Evolutionary conservation across 2,113 vertebrate genomes (phyloP).

Genomic region (Mystacornis crossleyi): DNA sequence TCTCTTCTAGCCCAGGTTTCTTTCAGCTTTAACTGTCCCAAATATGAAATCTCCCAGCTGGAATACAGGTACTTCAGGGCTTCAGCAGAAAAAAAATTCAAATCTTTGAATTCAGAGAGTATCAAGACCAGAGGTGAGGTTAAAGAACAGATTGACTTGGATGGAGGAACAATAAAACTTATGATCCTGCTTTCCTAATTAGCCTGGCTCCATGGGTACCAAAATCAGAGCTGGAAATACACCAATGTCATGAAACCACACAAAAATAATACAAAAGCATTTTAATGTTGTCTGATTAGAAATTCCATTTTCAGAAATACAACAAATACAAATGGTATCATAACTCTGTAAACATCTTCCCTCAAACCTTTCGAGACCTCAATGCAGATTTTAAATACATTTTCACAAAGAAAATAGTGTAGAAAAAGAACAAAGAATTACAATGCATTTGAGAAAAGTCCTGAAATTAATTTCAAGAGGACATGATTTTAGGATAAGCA

Average conservation of each 20-base stretch:
- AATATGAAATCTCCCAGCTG: not conserved
- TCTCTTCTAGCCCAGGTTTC: not conserved
- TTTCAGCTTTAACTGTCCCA: not conserved
- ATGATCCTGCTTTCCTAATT: not conserved
- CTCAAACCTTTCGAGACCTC: not conserved
- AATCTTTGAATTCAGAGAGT: not conserved
- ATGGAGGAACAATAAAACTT: not conserved
- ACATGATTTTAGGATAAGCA: not conserved
- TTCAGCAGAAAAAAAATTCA: not conserved
- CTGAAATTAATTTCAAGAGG: not conserved
- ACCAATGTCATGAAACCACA: not conserved
- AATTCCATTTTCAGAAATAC: not conserved
- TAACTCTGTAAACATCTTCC: not conserved
- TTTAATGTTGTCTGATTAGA: slow-evolving; percentile 21
- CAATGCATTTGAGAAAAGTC: not conserved
- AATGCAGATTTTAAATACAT: not conserved
- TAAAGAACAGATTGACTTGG: not conserved
- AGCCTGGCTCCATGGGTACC: not conserved
- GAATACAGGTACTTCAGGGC: not conserved
- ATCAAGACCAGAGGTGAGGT: accelerated
- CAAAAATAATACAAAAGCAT: not conserved
- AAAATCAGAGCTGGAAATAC: not conserved
- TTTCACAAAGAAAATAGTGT: not conserved
- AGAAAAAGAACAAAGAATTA: not conserved
- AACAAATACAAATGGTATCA: not conserved